Base-by-base conservation (phyloP, 2,888 invertebrate species). In the Blastobasis adustella region DNA sequence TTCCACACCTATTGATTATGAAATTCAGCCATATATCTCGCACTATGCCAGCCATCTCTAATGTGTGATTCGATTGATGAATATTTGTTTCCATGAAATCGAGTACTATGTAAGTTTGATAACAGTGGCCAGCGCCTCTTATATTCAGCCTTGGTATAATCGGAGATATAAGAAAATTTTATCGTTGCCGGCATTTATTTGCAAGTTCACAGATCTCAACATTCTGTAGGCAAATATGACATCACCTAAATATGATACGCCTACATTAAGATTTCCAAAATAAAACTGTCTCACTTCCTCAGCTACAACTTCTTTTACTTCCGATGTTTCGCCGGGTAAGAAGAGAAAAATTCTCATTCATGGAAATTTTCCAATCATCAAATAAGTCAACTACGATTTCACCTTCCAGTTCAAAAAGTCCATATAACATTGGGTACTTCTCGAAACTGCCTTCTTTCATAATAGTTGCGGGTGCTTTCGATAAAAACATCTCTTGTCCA, bases 241-340 rank as follows among this genome's bases (percentile, higher is more conserved):
- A 87, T 92, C 87, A 4, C 73, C 58, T 45, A 69, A 75, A 46
- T 63, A 0, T 79, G 57, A 45, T 62, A 81, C 58, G 1, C 48
- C 58, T 0, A 81, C 54, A 0, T 61, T 52, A 36, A 71, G 55
- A 1, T 68, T 54, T 4, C 71, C 76, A 58, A 78, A 79, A 55
- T 73, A 76, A 57, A 67, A 73, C 10, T 64, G 39, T 49, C 73
- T 79, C 0, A 79, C 52, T 38, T 46, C 37, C 9, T 61, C 43
- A 0, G 70, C 70, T 0, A 79, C 63, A 41, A 57, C 10, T 54
- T 71, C 60, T 59, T 61, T 73, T 55, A 75, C 65, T 5, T 58
- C 56, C 1, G 71, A 56, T 46, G 50, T 65, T 10, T 23, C 23
- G 3, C 23, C 23, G 23, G 23, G 23, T 3, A 23, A 23, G 23